Percentiles rank a stretch among this genome's conserved stretches.
Conservation (phyloP, 2,888 invertebrate species). For the Drosophila nr. fundita region DNA sequence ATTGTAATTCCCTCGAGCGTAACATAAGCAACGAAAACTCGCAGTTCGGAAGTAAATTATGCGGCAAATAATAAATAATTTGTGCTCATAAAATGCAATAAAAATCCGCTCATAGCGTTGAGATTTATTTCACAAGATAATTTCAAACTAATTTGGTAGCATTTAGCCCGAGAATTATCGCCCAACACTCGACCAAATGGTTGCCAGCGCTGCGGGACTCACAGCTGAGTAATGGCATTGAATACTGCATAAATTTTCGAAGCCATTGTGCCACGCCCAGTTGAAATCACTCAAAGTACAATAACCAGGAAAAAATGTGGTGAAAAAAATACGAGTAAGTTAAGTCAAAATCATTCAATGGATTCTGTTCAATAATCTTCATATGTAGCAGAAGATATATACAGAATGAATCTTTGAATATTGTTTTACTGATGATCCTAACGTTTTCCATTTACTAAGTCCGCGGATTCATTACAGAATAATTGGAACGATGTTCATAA, state of each 20-base stretch:
- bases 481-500: constrained; percentile 45
- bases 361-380: not conserved
- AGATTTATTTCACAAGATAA: constrained; percentile 77
- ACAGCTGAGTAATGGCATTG: constrained; percentile 76
- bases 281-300: constrained; percentile 66
- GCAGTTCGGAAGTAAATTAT: constrained; percentile 78
- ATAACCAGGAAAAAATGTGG: constrained; percentile 22
- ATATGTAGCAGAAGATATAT: not conserved
- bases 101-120: constrained; percentile 60
- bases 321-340: not conserved
- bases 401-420: not conserved
- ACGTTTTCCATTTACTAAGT: constrained; percentile 55
- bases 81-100: constrained; percentile 75
- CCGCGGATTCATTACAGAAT: constrained; percentile 36
- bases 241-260: constrained; percentile 74
- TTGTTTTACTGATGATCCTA: constrained; percentile 15
- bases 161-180: constrained; percentile 72
- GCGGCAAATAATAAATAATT: constrained; percentile 78
- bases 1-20: constrained; percentile 33
- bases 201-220: constrained; percentile 46
- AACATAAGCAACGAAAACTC: constrained; percentile 50
- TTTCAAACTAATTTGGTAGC: constrained; percentile 78
- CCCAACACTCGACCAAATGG: constrained; percentile 32
- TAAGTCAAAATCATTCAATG: too few relatives aligned
- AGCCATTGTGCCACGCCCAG: constrained; percentile 55